phyloP scores from a whole-genome alignment of 2,113 vertebrate species.

The Xenus cinereus region DNA sequence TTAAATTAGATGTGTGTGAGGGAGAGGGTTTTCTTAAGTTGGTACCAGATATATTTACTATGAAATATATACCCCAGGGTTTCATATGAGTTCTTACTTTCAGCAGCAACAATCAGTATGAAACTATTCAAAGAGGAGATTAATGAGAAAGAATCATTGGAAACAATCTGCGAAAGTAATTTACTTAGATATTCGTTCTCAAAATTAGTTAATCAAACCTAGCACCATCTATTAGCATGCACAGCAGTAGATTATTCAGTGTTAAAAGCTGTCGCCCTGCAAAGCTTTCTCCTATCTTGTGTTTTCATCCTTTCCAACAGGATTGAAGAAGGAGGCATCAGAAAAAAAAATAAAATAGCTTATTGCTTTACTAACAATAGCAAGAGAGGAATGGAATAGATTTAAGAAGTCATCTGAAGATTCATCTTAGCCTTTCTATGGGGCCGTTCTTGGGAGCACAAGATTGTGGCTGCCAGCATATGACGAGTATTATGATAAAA shows the following conservation, averaged over 20 bases:
- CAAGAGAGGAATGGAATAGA: not conserved
- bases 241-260: slow-evolving; percentile 19
- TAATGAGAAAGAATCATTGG: slow-evolving; percentile 10
- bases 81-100: not conserved
- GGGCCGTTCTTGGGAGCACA: slow-evolving; percentile 12
- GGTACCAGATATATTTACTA: not conserved
- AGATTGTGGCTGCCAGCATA: slow-evolving; percentile 21
- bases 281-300: not conserved
- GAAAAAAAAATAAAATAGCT: not conserved
- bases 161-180: slow-evolving; percentile 30
- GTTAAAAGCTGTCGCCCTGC: slow-evolving; percentile 4
- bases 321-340: not conserved
- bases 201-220: slow-evolving; percentile 51
- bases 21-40: not conserved
- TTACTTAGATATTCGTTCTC: slow-evolving; percentile 32
- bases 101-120: not conserved
- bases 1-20: not conserved
- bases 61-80: not conserved
- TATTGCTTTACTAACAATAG: slow-evolving; percentile 15
- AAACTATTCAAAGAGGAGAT: not conserved
- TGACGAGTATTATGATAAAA: slow-evolving; percentile 48
- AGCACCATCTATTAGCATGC: slow-evolving; percentile 14
- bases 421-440: slow-evolving; percentile 25
- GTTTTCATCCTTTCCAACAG: not conserved
- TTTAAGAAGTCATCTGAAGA: slow-evolving; percentile 17